Percentiles rank a stretch among this genome's conserved stretches.
These are phyloP conservation scores for Aphodius granarius DNA, from an alignment of 2,888 invertebrate genomes.

Conservation along the genomic window DNA sequence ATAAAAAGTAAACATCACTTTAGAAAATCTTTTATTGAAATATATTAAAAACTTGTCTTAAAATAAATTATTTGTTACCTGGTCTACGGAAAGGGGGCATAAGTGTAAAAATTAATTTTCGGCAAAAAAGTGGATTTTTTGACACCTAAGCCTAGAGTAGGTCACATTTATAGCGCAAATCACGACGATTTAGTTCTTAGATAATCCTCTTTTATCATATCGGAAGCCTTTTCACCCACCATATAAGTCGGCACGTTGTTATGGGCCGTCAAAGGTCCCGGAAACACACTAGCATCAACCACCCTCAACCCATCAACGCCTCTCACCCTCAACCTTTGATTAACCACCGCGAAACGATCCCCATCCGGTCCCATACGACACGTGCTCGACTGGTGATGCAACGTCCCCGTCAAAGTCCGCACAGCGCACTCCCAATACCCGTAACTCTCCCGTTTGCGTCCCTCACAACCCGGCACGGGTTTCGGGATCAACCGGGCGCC, in stretches of 20 bases:
- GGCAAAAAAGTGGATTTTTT: no score
- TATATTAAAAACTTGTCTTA: no score
- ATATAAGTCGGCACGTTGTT: slow-evolving; percentile 70
- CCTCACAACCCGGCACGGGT: slow-evolving; percentile 54
- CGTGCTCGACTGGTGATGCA: slow-evolving; percentile 56
- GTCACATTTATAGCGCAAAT: no score
- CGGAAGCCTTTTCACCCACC: slow-evolving; percentile 73
- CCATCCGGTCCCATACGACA: slow-evolving; percentile 70
- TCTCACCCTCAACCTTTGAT: slow-evolving; percentile 63
- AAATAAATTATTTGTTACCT: no score
- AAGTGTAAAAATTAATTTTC: no score
- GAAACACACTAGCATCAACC: slow-evolving; percentile 70
- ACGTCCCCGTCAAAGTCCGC: slow-evolving; percentile 40
- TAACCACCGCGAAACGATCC: slow-evolving; percentile 67
- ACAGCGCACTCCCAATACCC: slow-evolving; percentile 72
- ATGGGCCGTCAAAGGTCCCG: slow-evolving; percentile 65
- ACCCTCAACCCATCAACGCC: slow-evolving; percentile 64
- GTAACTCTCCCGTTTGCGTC: slow-evolving; percentile 59
- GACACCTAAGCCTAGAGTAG: no score
- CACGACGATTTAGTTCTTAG: no score
- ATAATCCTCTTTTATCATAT: slow-evolving; percentile 34
- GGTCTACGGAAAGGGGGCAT: no score
- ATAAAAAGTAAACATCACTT: no score
- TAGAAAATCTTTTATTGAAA: no score
- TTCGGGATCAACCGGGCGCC: slow-evolving; percentile 46